Evolutionary conservation across 2,888 invertebrate genomes (phyloP).

Genomic region (Thera obeliscata): DNA sequence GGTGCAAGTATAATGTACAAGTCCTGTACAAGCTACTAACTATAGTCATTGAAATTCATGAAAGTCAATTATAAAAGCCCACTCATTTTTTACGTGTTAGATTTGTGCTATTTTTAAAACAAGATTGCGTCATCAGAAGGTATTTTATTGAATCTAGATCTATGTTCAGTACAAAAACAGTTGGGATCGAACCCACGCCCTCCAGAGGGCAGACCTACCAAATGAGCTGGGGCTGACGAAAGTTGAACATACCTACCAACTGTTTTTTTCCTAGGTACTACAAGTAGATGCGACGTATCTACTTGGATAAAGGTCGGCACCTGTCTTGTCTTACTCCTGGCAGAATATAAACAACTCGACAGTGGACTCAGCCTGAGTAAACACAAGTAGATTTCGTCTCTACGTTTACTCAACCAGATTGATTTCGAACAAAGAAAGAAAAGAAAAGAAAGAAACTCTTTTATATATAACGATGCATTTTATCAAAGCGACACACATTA

Average conservation of each 20-base stretch:
- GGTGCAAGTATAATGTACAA: no score
- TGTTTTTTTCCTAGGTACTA: no score
- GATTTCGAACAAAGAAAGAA: constrained; percentile 1
- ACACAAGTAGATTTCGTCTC: constrained; percentile 12
- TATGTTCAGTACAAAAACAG: no score
- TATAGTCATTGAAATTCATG: background rate
- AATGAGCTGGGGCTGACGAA: no score
- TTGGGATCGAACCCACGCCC: no score
- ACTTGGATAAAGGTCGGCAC: background rate
- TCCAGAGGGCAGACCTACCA: no score
- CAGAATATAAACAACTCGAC: constrained; percentile 2
- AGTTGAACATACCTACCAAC: no score
- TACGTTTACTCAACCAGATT: constrained; percentile 11
- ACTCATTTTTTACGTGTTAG: background rate
- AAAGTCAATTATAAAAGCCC: constrained; percentile 1
- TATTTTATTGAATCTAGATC: background rate
- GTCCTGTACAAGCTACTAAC: background rate
- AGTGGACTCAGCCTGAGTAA: constrained; percentile 6
- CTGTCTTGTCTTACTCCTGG: background rate
- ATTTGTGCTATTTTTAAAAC: background rate
- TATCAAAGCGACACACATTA: no score
- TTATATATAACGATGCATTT: no score
- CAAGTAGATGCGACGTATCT: no score
- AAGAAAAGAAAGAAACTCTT: no score
- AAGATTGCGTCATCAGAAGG: background rate